A percentile compares a stretch with the other conserved stretches of the same genome.
Evolutionary conservation across 1,140 invertebrate genomes (phyloP).

Genomic region (Galendromus occidentalis): DNA sequence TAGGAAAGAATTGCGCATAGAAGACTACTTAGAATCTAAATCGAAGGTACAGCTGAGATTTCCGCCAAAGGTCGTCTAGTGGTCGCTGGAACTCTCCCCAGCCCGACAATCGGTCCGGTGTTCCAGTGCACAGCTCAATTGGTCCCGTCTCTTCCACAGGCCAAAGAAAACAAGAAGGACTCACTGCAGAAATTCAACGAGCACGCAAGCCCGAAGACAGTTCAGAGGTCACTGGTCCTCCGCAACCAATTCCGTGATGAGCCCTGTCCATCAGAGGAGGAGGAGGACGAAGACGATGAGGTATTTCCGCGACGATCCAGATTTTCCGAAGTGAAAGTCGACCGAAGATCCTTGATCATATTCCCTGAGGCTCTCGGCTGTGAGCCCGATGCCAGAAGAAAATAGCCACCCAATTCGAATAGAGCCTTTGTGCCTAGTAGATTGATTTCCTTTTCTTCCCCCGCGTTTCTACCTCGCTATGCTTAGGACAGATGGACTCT

Average conservation of each 20-base stretch:
- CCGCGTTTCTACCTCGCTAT: too few species aligned
- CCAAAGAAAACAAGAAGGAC: conserved; percentile 3
- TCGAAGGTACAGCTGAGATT: not conserved
- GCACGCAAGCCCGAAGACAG: conserved; percentile 1
- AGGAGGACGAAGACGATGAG: conserved; percentile 1
- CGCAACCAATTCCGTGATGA: conserved; percentile 3
- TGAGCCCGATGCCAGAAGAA: too few species aligned
- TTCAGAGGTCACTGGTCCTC: conserved; percentile 5
- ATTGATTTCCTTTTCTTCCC: too few species aligned
- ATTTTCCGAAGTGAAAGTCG: too few species aligned
- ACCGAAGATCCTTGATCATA: too few species aligned
- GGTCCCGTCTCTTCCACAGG: not conserved
- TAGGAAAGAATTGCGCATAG: conserved; percentile 8
- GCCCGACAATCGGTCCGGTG: too few species aligned
- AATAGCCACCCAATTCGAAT: too few species aligned
- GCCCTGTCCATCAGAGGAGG: not conserved
- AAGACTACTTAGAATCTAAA: conserved; percentile 9
- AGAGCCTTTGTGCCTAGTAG: too few species aligned
- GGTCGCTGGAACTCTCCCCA: not conserved
- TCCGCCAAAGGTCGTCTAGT: not conserved
- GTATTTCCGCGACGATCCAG: too few species aligned
- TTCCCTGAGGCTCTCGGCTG: too few species aligned
- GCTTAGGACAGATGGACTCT: too few species aligned
- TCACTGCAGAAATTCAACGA: conserved; percentile 11
- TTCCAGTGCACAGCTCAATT: too few species aligned